Conservation (phyloP, 1,140 invertebrate genomes). For the Orchesella cincta region DNA sequence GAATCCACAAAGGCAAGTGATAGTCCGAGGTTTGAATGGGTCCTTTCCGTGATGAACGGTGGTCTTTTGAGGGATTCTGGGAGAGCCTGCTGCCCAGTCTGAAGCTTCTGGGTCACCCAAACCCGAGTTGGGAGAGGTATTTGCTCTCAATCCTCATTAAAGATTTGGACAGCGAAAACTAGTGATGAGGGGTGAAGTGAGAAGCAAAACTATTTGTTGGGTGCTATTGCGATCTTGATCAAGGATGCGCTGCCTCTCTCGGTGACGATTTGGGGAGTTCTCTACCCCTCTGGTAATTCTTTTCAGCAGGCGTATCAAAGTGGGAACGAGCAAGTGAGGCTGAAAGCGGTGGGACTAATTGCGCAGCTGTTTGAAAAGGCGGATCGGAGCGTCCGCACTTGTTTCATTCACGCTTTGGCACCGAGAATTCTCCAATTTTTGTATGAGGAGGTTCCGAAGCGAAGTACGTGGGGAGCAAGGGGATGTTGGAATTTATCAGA, state of each 20-base stretch:
- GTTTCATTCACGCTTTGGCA: constrained; percentile 79
- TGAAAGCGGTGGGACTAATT: constrained; percentile 42
- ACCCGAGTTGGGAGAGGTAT: constrained; percentile 73
- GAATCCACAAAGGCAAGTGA: no score
- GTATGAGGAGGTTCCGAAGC: constrained; percentile 63
- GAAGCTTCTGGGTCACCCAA: constrained; percentile 64
- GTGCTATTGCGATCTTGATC: constrained; percentile 81
- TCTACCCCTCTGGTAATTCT: constrained; percentile 91
- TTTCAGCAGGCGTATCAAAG: constrained; percentile 71
- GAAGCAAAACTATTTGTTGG: constrained; percentile 30
- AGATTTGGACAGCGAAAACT: constrained; percentile 85
- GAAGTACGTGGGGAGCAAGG: constrained; percentile 36
- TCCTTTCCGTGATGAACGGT: no score
- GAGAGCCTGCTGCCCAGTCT: constrained; percentile 64
- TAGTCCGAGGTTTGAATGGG: no score
- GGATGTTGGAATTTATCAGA: no score
- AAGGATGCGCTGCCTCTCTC: constrained; percentile 76
- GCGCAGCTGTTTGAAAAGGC: constrained; percentile 60
- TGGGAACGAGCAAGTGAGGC: constrained; percentile 22
- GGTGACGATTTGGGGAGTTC: constrained; percentile 69
- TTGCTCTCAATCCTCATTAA: constrained; percentile 84
- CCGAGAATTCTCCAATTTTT: constrained; percentile 72
- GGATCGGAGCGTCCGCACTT: constrained; percentile 69
- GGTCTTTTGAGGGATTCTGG: no score
- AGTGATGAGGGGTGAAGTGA: neutral